Evolutionary conservation across 2,888 invertebrate species (phyloP), one percentile per base, ranked within the genome.

Genomic region (Clunio marinus): DNA sequence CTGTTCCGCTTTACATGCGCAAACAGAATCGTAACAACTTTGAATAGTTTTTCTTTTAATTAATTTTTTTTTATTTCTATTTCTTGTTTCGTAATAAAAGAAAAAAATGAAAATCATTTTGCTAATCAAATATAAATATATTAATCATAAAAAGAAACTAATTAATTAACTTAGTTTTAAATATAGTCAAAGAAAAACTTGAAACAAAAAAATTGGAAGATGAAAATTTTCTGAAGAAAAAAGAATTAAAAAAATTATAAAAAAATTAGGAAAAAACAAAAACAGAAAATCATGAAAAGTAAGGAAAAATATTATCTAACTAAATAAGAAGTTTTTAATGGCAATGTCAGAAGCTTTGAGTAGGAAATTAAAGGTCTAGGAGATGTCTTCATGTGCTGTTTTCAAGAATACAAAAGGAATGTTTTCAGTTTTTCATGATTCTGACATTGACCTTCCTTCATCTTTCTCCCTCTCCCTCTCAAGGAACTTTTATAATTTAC

Each of bases 151-250:
- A 70, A 70, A 17, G 20, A 57, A 68, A 67, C n/a, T 68, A 67
- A 68, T 65, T 69, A 69, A 70, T 70, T 70, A 69, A 69, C 70
- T 69, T 69, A 71, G 45, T 62, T 62, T 65, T 68, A 58, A 63
- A 69, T 62, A 69, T 57, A 65, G 63, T 69, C 68, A 63, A 62
- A 35, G 37, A 51, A 46, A 32, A 51, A n/a, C 60, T 41, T 35
- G 59, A 69, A 27, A 15, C 62, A 41, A 67, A 46, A 55, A 55
- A 27, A 28, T 17, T 32, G 35, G 15, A 25, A 66, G 68, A 62
- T 51, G 10, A 63, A 66, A 67, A 68, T 63, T 65, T 70, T 70
- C 59, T 66, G 46, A 46, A 51, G 59, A 70, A 45, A 63, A 51
- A 69, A 35, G 20, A 66, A 25, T 10, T 41, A 70, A 35, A 62